Evolutionary conservation across 1,140 invertebrate genomes (phyloP), one percentile per base, ranked within the genome.

Genomic region (Harlomillsia oculata): DNA sequence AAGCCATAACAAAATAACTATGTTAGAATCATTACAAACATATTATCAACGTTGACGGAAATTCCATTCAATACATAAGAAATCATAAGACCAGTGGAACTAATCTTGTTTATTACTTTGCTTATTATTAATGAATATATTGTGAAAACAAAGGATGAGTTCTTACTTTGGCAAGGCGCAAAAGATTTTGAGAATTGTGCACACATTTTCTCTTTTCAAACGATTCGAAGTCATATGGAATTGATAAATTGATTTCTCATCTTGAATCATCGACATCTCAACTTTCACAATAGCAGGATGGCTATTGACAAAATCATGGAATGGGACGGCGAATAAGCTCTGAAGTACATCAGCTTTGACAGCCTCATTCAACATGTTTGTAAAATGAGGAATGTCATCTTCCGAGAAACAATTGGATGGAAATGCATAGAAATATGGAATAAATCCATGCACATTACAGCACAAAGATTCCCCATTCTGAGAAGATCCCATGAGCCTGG

Each of bases 401-500:
- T 41, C 18, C 5, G 1, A 30, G 25, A 57, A 62, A 14, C 3
- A n/a, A 44, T 52, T 39, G 4, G 54, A 48, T 16, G 62, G 59
- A 5, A 53, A 8, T 11, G 53, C 53, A 32, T 65, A 65, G 43
- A 65, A 61, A 25, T 65, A 65, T 5, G 55, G 52, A 6, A 48
- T 3, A 28, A 57, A 65, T 14, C 56, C 56, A 34, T 54, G 55
- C 2, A 62, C 59, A 34, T 48, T 48, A 20, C 45, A 48, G 5
- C 16, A 30, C 2, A 39, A 11, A 21, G 23, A 34, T 6, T 37
- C 21, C 4, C 37, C 39, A 21, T 32, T 8, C 25, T 43, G n/a
- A 29, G 40, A 21, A 16, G 43, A 11, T 1, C 51, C 40, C 41
- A 50, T 50, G 9, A 50, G 23, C n/a, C n/a, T n/a, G n/a, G n/a